A percentile compares a stretch with the other conserved stretches of the same genome.
These are phyloP conservation scores for Coendou prehensilis DNA, from an alignment of 2,797 vertebrate genomes.

Conservation along the genomic window DNA sequence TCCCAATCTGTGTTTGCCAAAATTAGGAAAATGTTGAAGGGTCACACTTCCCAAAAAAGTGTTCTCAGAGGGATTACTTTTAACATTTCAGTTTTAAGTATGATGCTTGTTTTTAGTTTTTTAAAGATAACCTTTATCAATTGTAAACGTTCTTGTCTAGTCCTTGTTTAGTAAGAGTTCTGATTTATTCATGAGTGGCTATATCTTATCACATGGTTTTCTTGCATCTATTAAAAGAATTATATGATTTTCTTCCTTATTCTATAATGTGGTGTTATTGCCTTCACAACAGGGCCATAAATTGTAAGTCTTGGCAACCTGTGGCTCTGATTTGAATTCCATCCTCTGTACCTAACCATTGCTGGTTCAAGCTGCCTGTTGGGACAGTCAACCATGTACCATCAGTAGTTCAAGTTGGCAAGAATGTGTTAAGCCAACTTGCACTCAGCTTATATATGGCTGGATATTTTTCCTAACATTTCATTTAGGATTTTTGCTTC, in stretches of 20 bases:
- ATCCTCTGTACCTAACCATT: too few relatives aligned
- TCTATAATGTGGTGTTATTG: not conserved
- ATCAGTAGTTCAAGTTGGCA: too few relatives aligned
- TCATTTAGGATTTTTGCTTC: slow-evolving; percentile 55
- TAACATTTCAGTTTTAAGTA: slow-evolving; percentile 27
- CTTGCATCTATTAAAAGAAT: slow-evolving; percentile 8
- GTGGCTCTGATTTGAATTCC: too few relatives aligned
- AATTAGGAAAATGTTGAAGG: not conserved
- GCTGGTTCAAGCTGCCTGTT: too few relatives aligned
- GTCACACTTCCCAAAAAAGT: not conserved
- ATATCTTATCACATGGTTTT: slow-evolving; percentile 10
- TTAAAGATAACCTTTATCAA: slow-evolving; percentile 28
- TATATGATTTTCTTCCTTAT: slow-evolving; percentile 13
- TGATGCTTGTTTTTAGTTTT: slow-evolving; percentile 6
- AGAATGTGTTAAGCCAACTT: not conserved
- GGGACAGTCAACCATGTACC: too few relatives aligned
- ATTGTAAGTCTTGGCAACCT: too few relatives aligned
- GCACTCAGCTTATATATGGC: slow-evolving; percentile 14
- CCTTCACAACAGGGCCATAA: too few relatives aligned
- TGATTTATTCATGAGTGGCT: not conserved
- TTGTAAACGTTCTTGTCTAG: slow-evolving; percentile 36
- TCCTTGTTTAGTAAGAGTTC: slow-evolving; percentile 37
- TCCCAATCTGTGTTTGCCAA: not conserved
- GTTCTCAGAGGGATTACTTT: not conserved
- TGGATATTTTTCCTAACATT: slow-evolving; percentile 32